phyloP scores from a whole-genome alignment of 2,113 vertebrate species.

The Microcebus lehilahytsara region DNA sequence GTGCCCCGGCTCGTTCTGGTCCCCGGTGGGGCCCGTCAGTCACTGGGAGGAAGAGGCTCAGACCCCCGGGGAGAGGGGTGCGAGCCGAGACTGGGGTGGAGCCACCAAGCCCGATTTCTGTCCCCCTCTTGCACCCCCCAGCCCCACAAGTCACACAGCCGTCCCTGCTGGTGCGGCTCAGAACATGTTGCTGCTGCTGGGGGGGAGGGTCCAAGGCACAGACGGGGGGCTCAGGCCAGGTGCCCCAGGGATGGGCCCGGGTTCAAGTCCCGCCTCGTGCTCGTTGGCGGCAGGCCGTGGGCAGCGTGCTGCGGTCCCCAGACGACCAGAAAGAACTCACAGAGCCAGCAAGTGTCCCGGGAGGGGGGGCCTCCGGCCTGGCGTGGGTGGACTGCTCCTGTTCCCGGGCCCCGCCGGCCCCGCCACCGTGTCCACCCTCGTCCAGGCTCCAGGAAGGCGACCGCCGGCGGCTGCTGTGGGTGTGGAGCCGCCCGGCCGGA shows the following conservation, averaged over 20 bases:
- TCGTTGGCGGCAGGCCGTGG: rapidly evolving
- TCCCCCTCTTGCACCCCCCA: too few relatives aligned
- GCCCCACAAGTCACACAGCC: not conserved
- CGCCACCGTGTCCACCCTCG: rapidly evolving
- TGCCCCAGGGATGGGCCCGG: not conserved
- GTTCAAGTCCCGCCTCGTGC: too few relatives aligned
- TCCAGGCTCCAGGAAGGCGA: not conserved
- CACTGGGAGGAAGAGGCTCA: too few relatives aligned
- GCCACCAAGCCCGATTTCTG: too few relatives aligned
- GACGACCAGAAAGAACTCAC: not conserved
- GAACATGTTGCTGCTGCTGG: rapidly evolving
- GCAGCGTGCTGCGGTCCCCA: not conserved
- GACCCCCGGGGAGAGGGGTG: too few relatives aligned
- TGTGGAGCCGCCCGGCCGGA: not conserved
- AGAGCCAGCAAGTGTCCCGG: not conserved
- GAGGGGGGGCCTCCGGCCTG: rapidly evolving
- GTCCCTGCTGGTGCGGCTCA: rapidly evolving
- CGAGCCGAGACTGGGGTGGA: rapidly evolving
- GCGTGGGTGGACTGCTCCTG: rapidly evolving
- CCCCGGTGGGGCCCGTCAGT: too few relatives aligned
- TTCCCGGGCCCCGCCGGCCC: not conserved
- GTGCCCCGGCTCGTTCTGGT: too few relatives aligned
- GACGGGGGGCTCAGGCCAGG: not conserved
- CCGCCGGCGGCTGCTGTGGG: rapidly evolving
- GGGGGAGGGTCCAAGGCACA: rapidly evolving